Conservation (phyloP, 1,140 invertebrate genomes). For the Bombus pyrosoma region DNA sequence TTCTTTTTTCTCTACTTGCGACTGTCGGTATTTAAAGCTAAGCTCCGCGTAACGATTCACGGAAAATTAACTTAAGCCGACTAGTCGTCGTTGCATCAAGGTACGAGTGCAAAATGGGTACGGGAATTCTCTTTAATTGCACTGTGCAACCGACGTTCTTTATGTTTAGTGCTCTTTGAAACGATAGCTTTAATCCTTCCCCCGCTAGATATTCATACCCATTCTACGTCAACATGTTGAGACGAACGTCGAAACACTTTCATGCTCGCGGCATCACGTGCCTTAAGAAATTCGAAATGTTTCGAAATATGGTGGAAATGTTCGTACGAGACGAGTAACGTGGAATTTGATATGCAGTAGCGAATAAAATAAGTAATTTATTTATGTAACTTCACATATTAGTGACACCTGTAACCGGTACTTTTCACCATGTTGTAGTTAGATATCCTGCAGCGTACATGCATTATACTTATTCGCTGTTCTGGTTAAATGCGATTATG, state of each 20-base stretch:
- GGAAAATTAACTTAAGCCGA: constrained; percentile 54
- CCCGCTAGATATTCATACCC: neutral
- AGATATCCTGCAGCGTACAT: no score
- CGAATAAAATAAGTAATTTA: no score
- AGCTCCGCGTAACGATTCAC: constrained; percentile 21
- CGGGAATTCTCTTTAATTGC: constrained; percentile 42
- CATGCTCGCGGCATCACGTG: no score
- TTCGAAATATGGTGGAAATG: no score
- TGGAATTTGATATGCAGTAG: no score
- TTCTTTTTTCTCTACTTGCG: neutral
- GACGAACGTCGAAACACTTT: neutral
- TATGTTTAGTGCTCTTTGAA: constrained; percentile 34
- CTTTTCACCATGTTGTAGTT: no score
- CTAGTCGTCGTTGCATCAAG: constrained; percentile 41
- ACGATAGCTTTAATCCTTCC: neutral
- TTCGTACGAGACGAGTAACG: no score
- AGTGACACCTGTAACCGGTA: no score
- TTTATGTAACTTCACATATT: no score
- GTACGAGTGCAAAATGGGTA: constrained; percentile 35
- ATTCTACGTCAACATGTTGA: neutral
- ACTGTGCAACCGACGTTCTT: constrained; percentile 26
- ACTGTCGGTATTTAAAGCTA: constrained; percentile 19
- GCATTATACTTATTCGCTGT: no score
- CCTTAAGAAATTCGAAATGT: neutral
- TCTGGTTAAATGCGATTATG: no score